Evolutionary conservation across 2,888 invertebrate species (phyloP).

Genomic region (Dromius quadrimaculatus): DNA sequence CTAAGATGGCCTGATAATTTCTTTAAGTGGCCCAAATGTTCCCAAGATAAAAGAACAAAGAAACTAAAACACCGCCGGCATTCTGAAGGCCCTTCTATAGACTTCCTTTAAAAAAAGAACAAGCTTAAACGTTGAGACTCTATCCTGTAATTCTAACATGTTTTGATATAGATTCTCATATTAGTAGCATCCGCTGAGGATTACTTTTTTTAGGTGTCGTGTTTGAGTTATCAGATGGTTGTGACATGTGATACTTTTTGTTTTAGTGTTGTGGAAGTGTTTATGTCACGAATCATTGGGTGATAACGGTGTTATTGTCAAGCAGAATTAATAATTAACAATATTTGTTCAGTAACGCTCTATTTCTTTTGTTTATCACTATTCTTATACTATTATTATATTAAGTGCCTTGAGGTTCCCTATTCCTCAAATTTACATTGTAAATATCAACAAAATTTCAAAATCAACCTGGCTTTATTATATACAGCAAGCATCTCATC

Average conservation of each 20-base stretch:
- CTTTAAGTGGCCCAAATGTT: constrained; percentile 30
- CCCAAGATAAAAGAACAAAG: constrained; percentile 34
- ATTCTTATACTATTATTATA: no score
- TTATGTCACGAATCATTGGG: constrained; percentile 30
- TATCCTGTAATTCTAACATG: neutral
- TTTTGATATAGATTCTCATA: constrained; percentile 19
- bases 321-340: constrained; percentile 12
- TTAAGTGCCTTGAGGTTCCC: no score
- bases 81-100: neutral
- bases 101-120: neutral
- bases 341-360: no score
- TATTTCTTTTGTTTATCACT: no score
- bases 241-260: constrained; percentile 34
- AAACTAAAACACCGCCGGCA: constrained; percentile 16
- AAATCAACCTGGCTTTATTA: neutral
- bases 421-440: constrained; percentile 21
- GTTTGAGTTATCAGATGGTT: constrained; percentile 30
- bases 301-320: constrained; percentile 38
- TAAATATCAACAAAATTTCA: constrained; percentile 6
- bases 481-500: neutral
- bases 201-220: neutral
- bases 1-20: constrained; percentile 24
- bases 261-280: constrained; percentile 16
- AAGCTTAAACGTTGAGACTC: constrained; percentile 1
- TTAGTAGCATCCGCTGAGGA: constrained; percentile 3